Evolutionary conservation across 2,797 vertebrate species (phyloP).

Genomic region (Schizothorax lantsangensis): DNA sequence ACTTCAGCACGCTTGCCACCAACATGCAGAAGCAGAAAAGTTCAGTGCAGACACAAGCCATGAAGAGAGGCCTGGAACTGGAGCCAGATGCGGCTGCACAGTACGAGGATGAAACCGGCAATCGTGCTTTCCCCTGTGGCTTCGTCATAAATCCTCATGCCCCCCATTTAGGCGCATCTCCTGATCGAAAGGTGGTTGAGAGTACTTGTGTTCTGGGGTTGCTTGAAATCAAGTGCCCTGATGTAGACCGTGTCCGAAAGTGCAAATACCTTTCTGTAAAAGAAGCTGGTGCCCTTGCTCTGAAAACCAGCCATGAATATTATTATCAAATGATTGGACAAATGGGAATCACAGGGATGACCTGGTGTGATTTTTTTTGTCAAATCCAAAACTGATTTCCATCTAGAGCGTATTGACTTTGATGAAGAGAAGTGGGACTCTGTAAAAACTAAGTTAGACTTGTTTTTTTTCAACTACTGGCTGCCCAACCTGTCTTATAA

Average conservation of each 20-base stretch:
- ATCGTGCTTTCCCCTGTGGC: neutral
- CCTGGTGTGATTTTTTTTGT: constrained; percentile 15
- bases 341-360: constrained; percentile 1
- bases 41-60: constrained; percentile 27
- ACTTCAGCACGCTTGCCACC: constrained; percentile 20
- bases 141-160: neutral
- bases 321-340: neutral
- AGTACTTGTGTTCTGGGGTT: neutral
- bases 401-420: neutral
- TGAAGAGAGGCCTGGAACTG: constrained; percentile 37
- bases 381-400: neutral
- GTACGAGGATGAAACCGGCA: neutral
- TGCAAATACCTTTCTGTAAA: neutral
- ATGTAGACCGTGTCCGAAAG: neutral
- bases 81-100: constrained; percentile 32
- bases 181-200: neutral
- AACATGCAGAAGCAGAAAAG: constrained; percentile 27
- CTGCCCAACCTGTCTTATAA: constrained; percentile 8
- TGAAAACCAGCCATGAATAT: neutral
- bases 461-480: constrained; percentile 1
- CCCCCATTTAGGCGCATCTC: neutral
- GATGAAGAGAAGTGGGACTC: neutral
- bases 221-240: neutral
- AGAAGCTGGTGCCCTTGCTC: neutral
- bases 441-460: neutral